These are phyloP conservation scores for Acromyrmex charruanus DNA, from an alignment of 1,140 invertebrate genomes.

Conservation along the genomic window DNA sequence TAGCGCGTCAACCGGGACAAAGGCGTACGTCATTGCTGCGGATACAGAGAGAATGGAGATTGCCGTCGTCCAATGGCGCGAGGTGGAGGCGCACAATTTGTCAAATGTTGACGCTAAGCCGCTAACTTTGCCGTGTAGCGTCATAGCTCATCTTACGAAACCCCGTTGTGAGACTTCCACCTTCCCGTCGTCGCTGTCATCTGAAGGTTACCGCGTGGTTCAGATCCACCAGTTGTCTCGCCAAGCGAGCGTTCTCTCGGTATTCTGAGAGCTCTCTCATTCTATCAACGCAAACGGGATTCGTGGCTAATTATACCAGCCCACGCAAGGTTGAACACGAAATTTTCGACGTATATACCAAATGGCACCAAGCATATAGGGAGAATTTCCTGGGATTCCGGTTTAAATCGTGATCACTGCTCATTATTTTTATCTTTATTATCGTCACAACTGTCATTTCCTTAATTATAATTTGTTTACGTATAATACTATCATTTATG, in stretches of 20 bases:
- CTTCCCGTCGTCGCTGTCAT: slow-evolving; percentile 52
- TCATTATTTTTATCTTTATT: not conserved
- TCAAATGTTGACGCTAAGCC: slow-evolving; percentile 78
- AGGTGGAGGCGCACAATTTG: slow-evolving; percentile 76
- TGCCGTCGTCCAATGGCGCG: slow-evolving; percentile 54
- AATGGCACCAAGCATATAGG: not conserved
- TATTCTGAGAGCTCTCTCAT: slow-evolving; percentile 27
- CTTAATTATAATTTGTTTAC: not conserved
- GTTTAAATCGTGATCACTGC: not conserved
- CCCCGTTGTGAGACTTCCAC: slow-evolving; percentile 45
- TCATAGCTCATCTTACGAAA: slow-evolving; percentile 74
- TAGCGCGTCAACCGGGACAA: slow-evolving; percentile 54
- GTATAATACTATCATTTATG: not conserved
- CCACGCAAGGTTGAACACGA: not conserved
- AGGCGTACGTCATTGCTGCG: slow-evolving; percentile 54
- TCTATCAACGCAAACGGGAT: slow-evolving; percentile 33
- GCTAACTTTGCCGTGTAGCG: slow-evolving; percentile 75
- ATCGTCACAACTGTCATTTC: not conserved
- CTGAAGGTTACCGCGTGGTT: slow-evolving; percentile 51
- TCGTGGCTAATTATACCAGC: slow-evolving; percentile 46
- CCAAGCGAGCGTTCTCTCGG: slow-evolving; percentile 9
- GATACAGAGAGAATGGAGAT: slow-evolving; percentile 72
- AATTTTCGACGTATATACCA: slow-evolving; percentile 31
- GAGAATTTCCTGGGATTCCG: not conserved
- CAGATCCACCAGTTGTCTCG: slow-evolving; percentile 54